These are phyloP conservation scores for Tethea ocularis DNA, from an alignment of 2,888 invertebrate species.

Conservation along the genomic window DNA sequence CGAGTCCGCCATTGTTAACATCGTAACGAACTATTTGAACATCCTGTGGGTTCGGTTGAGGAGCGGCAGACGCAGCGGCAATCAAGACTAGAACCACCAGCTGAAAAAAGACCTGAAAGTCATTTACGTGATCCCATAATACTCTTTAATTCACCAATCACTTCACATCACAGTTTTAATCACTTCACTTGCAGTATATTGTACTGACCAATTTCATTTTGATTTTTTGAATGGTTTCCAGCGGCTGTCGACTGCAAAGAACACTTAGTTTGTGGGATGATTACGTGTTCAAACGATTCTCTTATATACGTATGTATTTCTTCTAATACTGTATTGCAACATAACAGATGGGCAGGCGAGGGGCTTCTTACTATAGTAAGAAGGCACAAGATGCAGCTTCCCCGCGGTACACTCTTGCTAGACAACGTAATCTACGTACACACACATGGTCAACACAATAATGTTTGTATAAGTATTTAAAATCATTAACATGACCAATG, in stretches of 20 bases:
- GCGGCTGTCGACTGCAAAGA: constrained; percentile 62
- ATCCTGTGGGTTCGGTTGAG: constrained; percentile 74
- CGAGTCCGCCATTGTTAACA: constrained; percentile 83
- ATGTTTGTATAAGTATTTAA: constrained; percentile 43
- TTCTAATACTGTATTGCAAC: constrained; percentile 75
- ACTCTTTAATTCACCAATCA: constrained; percentile 15
- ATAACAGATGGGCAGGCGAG: constrained; percentile 47
- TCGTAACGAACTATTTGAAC: constrained; percentile 85
- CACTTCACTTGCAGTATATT: constrained; percentile 33
- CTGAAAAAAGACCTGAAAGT: constrained; percentile 55
- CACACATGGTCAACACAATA: constrained; percentile 23
- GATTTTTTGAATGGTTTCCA: constrained; percentile 43
- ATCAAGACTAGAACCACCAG: constrained; percentile 60
- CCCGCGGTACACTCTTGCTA: constrained; percentile 34
- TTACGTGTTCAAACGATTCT: constrained; percentile 68
- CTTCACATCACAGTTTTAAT: constrained; percentile 34
- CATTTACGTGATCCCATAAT: too few relatives aligned
- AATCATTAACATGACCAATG: constrained; percentile 54
- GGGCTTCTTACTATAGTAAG: constrained; percentile 54
- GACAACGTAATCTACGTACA: constrained; percentile 28
- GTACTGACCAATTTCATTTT: constrained; percentile 77
- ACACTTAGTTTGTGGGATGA: constrained; percentile 68
- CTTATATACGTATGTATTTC: constrained; percentile 78
- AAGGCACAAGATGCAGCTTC: constrained; percentile 51
- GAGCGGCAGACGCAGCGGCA: constrained; percentile 64